A percentile compares a stretch with the other conserved stretches of the same genome.
Evolutionary conservation across 2,888 invertebrate species (phyloP).

Genomic region (Patella depressa): DNA sequence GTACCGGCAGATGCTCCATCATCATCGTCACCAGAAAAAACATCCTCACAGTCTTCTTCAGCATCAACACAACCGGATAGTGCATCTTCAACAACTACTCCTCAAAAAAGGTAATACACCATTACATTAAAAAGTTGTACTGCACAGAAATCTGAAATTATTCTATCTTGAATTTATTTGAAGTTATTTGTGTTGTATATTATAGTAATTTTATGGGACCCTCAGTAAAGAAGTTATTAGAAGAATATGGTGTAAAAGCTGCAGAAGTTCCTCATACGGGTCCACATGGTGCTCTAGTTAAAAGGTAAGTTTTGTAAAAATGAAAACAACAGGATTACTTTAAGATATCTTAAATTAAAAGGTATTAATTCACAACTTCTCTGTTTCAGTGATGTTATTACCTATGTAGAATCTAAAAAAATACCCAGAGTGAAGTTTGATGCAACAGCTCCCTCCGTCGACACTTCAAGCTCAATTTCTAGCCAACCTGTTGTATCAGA

Average conservation of each 20-base stretch:
- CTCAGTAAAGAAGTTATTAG: constrained; percentile 76
- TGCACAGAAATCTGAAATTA: too few relatives aligned
- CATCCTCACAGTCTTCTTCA: too few relatives aligned
- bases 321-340: background rate
- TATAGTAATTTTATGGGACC: constrained; percentile 73
- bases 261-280: constrained; percentile 75
- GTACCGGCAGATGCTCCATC: constrained; percentile 49
- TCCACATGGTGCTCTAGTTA: constrained; percentile 76
- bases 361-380: background rate
- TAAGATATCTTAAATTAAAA: background rate
- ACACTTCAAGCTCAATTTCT: constrained; percentile 9
- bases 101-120: background rate
- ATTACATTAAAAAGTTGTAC: background rate
- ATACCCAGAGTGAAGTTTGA: constrained; percentile 47
- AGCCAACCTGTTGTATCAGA: constrained; percentile 6
- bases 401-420: constrained; percentile 53
- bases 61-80: too few relatives aligned
- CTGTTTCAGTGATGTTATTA: constrained; percentile 62
- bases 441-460: constrained; percentile 6
- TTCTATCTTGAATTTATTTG: too few relatives aligned
- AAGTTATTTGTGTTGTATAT: constrained; percentile 31
- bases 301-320: constrained; percentile 73
- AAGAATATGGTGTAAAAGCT: constrained; percentile 74
- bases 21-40: too few relatives aligned
- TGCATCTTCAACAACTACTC: background rate